Percentiles rank a stretch among this genome's conserved stretches.
phyloP scores from a whole-genome alignment of 2,888 invertebrate species.

The Taenaris catops region DNA sequence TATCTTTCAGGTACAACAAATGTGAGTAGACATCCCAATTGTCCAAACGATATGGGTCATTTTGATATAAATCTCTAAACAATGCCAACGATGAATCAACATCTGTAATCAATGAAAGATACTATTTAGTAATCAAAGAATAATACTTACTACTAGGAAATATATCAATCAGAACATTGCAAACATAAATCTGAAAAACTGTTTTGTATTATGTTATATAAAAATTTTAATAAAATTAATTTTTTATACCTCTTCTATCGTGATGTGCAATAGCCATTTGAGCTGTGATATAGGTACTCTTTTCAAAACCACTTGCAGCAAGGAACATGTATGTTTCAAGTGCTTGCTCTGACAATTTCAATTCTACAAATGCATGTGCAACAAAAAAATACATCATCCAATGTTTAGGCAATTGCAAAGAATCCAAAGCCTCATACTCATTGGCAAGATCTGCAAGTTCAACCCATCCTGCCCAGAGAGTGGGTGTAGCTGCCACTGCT shows the following conservation, averaged over 20 bases:
- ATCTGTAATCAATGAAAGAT: no score
- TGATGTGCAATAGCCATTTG: conserved; percentile 96
- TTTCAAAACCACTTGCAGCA: conserved; percentile 88
- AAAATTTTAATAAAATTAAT: not conserved
- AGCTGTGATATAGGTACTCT: conserved; percentile 93
- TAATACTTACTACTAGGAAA: no score
- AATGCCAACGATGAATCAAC: conserved; percentile 92
- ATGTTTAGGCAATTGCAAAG: conserved; percentile 87
- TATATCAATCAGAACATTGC: no score
- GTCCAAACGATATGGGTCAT: conserved; percentile 96
- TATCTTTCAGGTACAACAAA: conserved; percentile 95
- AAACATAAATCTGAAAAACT: no score
- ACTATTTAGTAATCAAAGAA: no score
- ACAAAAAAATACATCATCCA: conserved; percentile 98
- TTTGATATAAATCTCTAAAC: conserved; percentile 89
- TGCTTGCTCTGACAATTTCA: conserved; percentile 94
- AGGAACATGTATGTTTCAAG: conserved; percentile 89
- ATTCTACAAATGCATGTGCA: conserved; percentile 93
- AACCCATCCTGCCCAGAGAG: conserved; percentile 97
- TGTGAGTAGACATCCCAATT: conserved; percentile 99
- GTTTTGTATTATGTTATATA: no score
- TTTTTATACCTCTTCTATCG: conserved; percentile 88
- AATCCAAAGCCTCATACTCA: conserved; percentile 87
- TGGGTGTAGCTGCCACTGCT: conserved; percentile 88
- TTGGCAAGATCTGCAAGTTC: conserved; percentile 92